These are phyloP conservation scores for Crotophaga sulcirostris DNA, from an alignment of 2,113 vertebrate species.

Conservation along the genomic window DNA sequence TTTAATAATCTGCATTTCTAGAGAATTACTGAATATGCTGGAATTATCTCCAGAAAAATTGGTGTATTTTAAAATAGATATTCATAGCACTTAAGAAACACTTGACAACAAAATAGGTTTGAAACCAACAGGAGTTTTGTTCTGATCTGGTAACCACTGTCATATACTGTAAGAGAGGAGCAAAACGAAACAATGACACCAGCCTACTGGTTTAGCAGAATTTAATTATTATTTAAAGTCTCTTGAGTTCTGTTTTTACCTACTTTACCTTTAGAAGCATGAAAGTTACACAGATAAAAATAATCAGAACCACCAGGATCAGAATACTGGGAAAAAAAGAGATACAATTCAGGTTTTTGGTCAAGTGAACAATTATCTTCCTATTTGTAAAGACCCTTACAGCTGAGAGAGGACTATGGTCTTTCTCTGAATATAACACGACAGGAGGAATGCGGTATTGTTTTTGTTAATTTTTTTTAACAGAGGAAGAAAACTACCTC, in stretches of 20 bases:
- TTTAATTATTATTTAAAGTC: not conserved
- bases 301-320: not conserved
- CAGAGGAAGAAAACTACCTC: not conserved
- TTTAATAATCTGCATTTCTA: conserved; percentile 9
- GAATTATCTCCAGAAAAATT: conserved; percentile 1
- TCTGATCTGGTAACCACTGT: not conserved
- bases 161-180: not conserved
- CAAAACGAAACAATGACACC: not conserved
- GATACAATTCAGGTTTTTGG: not conserved
- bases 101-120: not conserved
- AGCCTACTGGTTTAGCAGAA: not conserved
- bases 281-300: not conserved
- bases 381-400: not conserved
- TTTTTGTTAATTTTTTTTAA: not conserved
- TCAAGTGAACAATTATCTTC: not conserved
- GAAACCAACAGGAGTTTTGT: not conserved
- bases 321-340: not conserved
- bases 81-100: not conserved
- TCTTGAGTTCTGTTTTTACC: not conserved
- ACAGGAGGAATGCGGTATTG: not conserved
- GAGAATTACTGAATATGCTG: not conserved
- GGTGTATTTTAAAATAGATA: not conserved
- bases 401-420: not conserved
- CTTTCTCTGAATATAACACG: not conserved
- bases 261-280: not conserved